Evolutionary conservation across 2,797 vertebrate species (phyloP), one percentile per base, ranked within the genome.

Genomic region (Coreius guichenoti): DNA sequence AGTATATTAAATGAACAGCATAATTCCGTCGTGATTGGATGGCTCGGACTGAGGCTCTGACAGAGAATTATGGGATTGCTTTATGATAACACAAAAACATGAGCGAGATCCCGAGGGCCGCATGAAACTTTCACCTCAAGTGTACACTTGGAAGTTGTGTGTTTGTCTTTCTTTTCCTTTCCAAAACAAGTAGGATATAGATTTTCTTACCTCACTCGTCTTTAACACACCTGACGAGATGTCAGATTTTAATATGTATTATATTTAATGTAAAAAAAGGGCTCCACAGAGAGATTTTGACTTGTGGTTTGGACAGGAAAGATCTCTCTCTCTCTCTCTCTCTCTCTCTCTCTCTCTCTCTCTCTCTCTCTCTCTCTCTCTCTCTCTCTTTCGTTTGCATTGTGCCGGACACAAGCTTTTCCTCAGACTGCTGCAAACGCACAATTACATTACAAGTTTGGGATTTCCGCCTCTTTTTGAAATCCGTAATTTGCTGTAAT

Each of bases 21-120:
- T 84, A 73, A 70, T 93, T 91, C 89, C 91, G 83, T 90, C 63
- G 89, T 92, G 91, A 93, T 92, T 88, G 90, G 86, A 92, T 87
- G 86, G 89, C 91, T 93, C 68, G 81, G 80, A 63, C 81, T 93
- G 91, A 93, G 90, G 90, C 87, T 90, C 81, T 85, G 82, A 23
- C 89, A 16, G 49, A 93, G 89, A 94, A 94, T 93, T 94, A 93
- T 91, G 84, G 81, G 88, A 88, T 92, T 93, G 91, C 94, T 94
- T 92, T 90, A 88, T 86, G 80, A 88, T 39, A 69, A 76, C 33
- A 78, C 65, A 70, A 82, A 76, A 76, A 33, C 49, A 49, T 0
- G 8, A 65, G 13, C 33, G 5, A 54, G 58, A 65, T 39, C 72
- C 61, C 14, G 1, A 51, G 61, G 31, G 82, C 73, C 45, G 29